Evolutionary conservation across 2,797 vertebrate genomes (phyloP).

Genomic region (Brachymystax lenok): DNA sequence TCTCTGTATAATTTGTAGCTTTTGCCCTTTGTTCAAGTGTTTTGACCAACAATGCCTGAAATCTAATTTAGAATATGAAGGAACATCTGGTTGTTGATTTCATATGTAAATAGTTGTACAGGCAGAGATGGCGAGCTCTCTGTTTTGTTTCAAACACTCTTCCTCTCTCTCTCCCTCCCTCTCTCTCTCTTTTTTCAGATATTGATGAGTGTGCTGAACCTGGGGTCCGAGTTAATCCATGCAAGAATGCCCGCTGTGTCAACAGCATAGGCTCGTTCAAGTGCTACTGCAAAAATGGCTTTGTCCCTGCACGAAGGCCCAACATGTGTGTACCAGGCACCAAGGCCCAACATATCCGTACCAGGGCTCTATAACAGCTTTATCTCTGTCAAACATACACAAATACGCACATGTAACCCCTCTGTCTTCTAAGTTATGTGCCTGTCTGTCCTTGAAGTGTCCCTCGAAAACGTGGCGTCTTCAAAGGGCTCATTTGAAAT

Average conservation of each 20-base stretch:
- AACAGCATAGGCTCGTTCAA: constrained; percentile 88
- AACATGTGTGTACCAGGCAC: constrained; percentile 74
- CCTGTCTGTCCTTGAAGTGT: constrained; percentile 74
- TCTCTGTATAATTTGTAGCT: neutral
- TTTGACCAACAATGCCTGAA: neutral
- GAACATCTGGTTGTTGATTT: constrained; percentile 1
- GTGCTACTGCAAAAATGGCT: constrained; percentile 87
- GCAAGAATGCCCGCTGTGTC: constrained; percentile 87
- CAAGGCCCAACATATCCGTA: constrained; percentile 76
- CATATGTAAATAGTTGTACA: neutral
- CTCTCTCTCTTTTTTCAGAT: constrained; percentile 68
- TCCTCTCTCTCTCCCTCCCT: constrained; percentile 1
- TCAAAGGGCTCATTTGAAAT: neutral
- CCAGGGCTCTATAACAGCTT: constrained; percentile 64
- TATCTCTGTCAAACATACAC: constrained; percentile 7
- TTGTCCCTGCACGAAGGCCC: constrained; percentile 73
- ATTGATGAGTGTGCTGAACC: constrained; percentile 88
- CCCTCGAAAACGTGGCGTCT: constrained; percentile 49
- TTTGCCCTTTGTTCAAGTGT: neutral
- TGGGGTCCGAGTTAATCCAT: constrained; percentile 74
- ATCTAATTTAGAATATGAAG: neutral
- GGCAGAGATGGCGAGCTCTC: neutral
- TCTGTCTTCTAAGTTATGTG: constrained; percentile 24
- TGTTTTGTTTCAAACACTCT: neutral
- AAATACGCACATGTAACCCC: constrained; percentile 17